Conservation (phyloP, 2,113 vertebrate genomes). For the Python bivittatus region DNA sequence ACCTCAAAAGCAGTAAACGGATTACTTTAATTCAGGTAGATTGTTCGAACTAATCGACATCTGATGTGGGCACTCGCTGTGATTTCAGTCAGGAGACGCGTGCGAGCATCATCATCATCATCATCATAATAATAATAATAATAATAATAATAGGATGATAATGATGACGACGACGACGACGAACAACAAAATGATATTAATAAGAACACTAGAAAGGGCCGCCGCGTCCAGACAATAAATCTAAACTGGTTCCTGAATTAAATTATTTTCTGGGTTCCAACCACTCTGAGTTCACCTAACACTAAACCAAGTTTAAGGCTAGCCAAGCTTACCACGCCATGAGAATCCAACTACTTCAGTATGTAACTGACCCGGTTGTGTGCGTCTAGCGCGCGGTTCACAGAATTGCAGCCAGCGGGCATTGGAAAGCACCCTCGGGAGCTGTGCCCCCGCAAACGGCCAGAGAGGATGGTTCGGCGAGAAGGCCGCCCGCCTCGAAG, state of each 20-base stretch:
- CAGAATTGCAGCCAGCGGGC: not conserved
- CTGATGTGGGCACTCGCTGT: not conserved
- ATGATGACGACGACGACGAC: too few species aligned
- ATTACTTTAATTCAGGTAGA: too few species aligned
- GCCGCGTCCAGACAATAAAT: not conserved
- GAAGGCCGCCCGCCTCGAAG: not conserved
- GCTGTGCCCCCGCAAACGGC: not conserved
- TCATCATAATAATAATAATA: too few species aligned
- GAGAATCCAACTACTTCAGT: not conserved
- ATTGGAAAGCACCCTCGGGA: not conserved
- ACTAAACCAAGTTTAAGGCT: not conserved
- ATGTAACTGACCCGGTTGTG: not conserved
- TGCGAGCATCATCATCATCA: too few species aligned
- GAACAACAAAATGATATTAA: not conserved
- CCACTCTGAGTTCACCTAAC: not conserved
- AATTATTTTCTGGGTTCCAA: not conserved
- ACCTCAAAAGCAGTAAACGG: too few species aligned
- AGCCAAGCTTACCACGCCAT: not conserved
- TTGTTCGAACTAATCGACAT: too few species aligned
- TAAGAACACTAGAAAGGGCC: not conserved
- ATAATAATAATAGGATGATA: too few species aligned
- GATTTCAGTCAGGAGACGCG: not conserved
- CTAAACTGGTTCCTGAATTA: not conserved
- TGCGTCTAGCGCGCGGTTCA: not conserved
- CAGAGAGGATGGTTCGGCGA: not conserved